A percentile compares a stretch with the other conserved stretches of the same genome.
Evolutionary conservation across 2,888 invertebrate species (phyloP).

Genomic region (Anarsia innoxiella): DNA sequence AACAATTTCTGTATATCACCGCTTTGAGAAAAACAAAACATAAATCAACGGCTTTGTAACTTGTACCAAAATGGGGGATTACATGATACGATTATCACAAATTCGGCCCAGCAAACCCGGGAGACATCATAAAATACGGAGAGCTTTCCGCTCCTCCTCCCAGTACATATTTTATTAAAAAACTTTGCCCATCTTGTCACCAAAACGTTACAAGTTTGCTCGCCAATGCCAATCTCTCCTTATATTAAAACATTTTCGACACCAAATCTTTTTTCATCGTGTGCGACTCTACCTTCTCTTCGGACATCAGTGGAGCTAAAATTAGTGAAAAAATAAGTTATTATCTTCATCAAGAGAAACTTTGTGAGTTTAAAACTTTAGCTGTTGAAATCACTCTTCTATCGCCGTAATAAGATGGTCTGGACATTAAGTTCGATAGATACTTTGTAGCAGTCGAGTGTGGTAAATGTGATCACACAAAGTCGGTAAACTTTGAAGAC

Average conservation of each 20-base stretch:
- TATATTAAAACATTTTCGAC: slow-evolving; percentile 54
- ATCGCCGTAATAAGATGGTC: slow-evolving; percentile 29
- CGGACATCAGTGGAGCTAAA: slow-evolving; percentile 20
- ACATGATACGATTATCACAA: slow-evolving; percentile 20
- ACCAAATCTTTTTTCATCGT: slow-evolving; percentile 7
- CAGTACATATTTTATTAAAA: slow-evolving; percentile 60
- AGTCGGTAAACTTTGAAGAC: slow-evolving; percentile 20
- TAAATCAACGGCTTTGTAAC: slow-evolving; percentile 8
- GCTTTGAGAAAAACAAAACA: slow-evolving; percentile 10
- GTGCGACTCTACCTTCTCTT: not conserved
- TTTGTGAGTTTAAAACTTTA: slow-evolving; percentile 39
- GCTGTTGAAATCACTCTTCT: slow-evolving; percentile 35
- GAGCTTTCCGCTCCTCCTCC: slow-evolving; percentile 21
- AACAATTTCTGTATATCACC: no score
- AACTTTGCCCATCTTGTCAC: slow-evolving; percentile 50
- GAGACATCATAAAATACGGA: slow-evolving; percentile 41
- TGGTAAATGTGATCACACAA: slow-evolving; percentile 20
- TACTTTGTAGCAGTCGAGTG: slow-evolving; percentile 20
- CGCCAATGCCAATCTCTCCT: slow-evolving; percentile 36
- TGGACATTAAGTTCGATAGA: slow-evolving; percentile 19
- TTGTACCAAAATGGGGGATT: slow-evolving; percentile 5
- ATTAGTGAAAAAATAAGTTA: slow-evolving; percentile 23
- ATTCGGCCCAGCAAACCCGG: slow-evolving; percentile 35
- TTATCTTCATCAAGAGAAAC: slow-evolving; percentile 37
- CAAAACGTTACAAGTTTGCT: slow-evolving; percentile 35